phyloP scores from a whole-genome alignment of 2,797 vertebrate genomes.

The Euthynnus affinis region DNA sequence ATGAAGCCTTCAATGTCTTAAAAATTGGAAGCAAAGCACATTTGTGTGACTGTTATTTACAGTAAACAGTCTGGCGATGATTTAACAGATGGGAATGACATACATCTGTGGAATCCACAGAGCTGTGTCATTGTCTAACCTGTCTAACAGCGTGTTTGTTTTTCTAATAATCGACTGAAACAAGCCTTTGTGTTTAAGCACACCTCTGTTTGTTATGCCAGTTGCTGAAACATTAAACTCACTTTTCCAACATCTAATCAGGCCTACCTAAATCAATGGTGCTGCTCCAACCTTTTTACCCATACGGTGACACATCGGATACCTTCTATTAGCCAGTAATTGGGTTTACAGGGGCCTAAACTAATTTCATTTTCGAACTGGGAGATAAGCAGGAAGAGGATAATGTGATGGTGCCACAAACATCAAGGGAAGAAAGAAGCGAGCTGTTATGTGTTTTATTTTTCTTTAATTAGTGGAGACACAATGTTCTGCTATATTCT shows the following conservation, averaged over 20 bases:
- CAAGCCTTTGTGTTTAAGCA: conserved; percentile 10
- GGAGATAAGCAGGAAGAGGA: conserved; percentile 71
- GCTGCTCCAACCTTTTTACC: conserved; percentile 68
- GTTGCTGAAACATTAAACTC: conserved; percentile 39
- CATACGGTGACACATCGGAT: conserved; percentile 65
- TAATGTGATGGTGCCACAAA: conserved; percentile 64
- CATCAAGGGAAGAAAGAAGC: conserved; percentile 18
- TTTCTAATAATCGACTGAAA: conserved; percentile 17
- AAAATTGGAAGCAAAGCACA: conserved; percentile 29
- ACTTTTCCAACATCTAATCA: conserved; percentile 70
- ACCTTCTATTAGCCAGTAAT: conserved; percentile 71
- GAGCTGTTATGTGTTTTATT: background rate
- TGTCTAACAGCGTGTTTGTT: conserved; percentile 54
- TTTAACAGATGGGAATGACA: conserved; percentile 48
- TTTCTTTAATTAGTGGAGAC: conserved; percentile 3
- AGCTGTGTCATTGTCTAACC: conserved; percentile 25
- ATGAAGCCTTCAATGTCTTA: conserved; percentile 28
- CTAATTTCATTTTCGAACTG: conserved; percentile 76
- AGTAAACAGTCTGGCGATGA: conserved; percentile 17
- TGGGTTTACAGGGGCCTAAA: conserved; percentile 76
- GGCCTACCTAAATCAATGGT: conserved; percentile 59
- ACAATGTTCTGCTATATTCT: background rate
- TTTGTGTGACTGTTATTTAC: conserved; percentile 39
- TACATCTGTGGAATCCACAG: conserved; percentile 48
- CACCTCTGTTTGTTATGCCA: conserved; percentile 1